These are phyloP conservation scores for Oreohelix idahoensis DNA, from an alignment of 1,140 invertebrate species.

Conservation along the genomic window DNA sequence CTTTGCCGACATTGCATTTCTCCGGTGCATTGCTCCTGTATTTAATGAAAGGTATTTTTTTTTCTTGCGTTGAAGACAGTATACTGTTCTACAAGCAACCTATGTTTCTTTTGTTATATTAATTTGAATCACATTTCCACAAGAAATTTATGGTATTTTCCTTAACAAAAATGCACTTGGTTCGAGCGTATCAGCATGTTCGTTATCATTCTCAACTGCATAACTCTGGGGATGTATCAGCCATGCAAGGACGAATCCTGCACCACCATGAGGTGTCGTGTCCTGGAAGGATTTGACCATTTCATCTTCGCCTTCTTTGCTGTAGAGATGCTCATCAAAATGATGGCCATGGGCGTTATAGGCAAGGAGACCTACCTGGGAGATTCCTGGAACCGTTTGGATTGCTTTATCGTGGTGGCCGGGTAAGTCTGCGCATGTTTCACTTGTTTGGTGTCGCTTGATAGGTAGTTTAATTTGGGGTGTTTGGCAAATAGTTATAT, in stretches of 20 bases:
- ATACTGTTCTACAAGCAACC: no score
- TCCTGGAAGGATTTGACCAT: conserved; percentile 97
- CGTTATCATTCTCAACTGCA: conserved; percentile 98
- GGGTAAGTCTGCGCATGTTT: conserved; percentile 80
- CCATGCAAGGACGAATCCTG: conserved; percentile 91
- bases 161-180: conserved; percentile 83
- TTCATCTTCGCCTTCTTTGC: conserved; percentile 99
- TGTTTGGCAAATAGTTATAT: no score
- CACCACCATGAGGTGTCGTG: conserved; percentile 90
- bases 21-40: no score
- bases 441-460: not conserved
- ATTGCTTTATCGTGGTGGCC: conserved; percentile 97
- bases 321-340: conserved; percentile 90
- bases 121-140: no score
- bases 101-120: no score
- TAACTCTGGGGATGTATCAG: conserved; percentile 99
- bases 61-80: no score
- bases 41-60: no score
- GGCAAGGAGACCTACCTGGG: conserved; percentile 95
- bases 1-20: no score
- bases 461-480: no score
- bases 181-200: conserved; percentile 99
- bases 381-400: conserved; percentile 97
- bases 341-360: conserved; percentile 98
- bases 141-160: no score